Conservation (phyloP, 2,888 invertebrate species). For the Andrena bucephala region DNA sequence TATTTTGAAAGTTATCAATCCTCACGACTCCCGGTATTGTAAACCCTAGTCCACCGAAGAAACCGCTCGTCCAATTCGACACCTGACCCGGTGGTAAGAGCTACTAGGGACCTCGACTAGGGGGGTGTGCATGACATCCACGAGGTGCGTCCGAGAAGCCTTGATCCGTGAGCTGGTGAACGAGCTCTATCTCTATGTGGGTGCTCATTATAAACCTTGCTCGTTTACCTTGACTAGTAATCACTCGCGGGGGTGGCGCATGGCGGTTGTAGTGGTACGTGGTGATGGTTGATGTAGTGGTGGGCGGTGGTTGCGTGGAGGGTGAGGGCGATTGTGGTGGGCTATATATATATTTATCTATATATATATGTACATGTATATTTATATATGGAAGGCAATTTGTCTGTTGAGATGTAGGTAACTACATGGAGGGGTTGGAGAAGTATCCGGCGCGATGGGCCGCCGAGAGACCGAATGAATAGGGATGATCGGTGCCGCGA, state of each 20-base stretch:
- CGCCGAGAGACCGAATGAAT: conserved; percentile 89
- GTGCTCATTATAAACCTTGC: conserved; percentile 70
- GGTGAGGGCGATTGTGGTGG: conserved; percentile 74
- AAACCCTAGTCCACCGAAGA: not conserved
- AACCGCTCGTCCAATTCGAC: not conserved
- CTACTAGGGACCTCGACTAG: conserved; percentile 11
- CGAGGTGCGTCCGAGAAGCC: conserved; percentile 43
- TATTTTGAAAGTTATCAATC: not conserved
- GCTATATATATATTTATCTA: conserved; percentile 36
- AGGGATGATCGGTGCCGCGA: conserved; percentile 87
- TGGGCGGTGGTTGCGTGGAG: conserved; percentile 78
- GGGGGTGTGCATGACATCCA: conserved; percentile 22
- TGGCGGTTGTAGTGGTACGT: conserved; percentile 78
- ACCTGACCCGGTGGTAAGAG: not conserved
- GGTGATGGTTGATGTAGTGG: conserved; percentile 79
- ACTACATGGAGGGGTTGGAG: conserved; percentile 89
- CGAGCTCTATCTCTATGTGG: conserved; percentile 66
- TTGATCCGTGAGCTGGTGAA: conserved; percentile 54
- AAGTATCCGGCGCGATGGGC: conserved; percentile 94
- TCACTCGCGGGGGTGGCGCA: conserved; percentile 75
- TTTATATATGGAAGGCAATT: conserved; percentile 1
- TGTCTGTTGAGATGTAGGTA: not conserved
- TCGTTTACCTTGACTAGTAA: conserved; percentile 82
- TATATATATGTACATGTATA: conserved; percentile 8
- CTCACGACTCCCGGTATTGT: not conserved